Conservation (phyloP, 2,113 vertebrate genomes). For the Balaenoptera acutorostrata region DNA sequence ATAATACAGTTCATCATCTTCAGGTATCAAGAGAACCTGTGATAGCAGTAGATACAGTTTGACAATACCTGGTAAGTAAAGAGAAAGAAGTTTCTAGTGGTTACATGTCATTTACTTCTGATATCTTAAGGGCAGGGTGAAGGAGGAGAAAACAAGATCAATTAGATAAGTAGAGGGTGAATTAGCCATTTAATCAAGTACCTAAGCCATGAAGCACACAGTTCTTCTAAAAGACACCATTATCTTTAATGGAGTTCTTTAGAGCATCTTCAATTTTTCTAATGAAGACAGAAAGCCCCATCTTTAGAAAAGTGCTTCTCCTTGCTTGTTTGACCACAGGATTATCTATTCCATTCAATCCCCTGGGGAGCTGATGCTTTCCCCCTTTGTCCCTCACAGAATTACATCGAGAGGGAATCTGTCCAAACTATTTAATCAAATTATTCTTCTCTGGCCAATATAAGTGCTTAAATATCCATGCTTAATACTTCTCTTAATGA, state of each 20-base stretch:
- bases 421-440: slow-evolving; percentile 70
- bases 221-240: slow-evolving; percentile 50
- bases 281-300: slow-evolving; percentile 65
- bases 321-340: slow-evolving; percentile 68
- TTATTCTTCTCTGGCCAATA: slow-evolving; percentile 64
- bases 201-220: slow-evolving; percentile 50
- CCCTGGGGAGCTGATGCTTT: slow-evolving; percentile 16
- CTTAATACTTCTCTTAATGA: slow-evolving; percentile 64
- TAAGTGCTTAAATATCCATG: slow-evolving; percentile 61
- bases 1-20: background rate
- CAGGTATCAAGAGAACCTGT: background rate
- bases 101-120: slow-evolving; percentile 29
- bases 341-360: slow-evolving; percentile 52
- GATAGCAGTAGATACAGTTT: background rate
- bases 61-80: background rate
- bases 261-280: slow-evolving; percentile 61
- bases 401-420: slow-evolving; percentile 44
- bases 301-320: slow-evolving; percentile 52
- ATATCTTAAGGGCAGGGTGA: slow-evolving; percentile 52
- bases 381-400: slow-evolving; percentile 32
- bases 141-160: slow-evolving; percentile 66
- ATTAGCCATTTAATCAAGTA: slow-evolving; percentile 69
- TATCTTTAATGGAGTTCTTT: slow-evolving; percentile 68
- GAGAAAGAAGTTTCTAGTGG: background rate
- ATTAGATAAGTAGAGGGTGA: slow-evolving; percentile 63